Base-by-base conservation (phyloP, 2,888 invertebrate species). In the Myopa tessellatipennis region DNA sequence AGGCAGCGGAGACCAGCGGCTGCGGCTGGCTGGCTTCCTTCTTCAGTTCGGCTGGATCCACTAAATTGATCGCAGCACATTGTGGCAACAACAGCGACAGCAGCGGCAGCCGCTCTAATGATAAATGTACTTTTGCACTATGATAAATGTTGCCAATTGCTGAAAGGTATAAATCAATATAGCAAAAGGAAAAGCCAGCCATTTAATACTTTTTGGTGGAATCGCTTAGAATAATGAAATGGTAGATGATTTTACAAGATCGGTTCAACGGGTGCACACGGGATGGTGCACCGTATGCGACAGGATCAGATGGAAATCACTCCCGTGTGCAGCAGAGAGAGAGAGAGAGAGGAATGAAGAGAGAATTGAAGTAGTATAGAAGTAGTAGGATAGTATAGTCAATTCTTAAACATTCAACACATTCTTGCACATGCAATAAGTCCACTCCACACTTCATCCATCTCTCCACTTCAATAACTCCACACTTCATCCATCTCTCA, bases 81-180 rank as follows among this genome's bases (percentile, higher is more conserved):
- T 65, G 79, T 50, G 71, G 67, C 75, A 76, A 16, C 50, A 65
- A 61, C 45, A 26, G 72, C 75, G 68, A 70, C 52, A 38, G 18
- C 74, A 60, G 73, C 71, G 55, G 60, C 70, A 75, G 18, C 70
- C 36, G 68, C 65, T 38, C 65, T 87, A 88, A 89, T 89, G 89
- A 89, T 88, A 89, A 89, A 89, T 88, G 88, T 88, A 86, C 87
- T 86, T 84, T 87, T 87, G 85, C 87, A 85, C 87, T 88, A 88
- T 89, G 89, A 89, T 88, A 89, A 88, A 89, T 89, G 88, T 87
- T 87, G 87, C 87, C 87, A 87, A 88, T 86, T 87, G 89, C 87
- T 88, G 89, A 89, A 89, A 89, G 89, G 87, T 88, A 87, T 88
- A 88, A 88, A 74, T 74, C 74, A 74, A 74, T 74, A 55, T 34